phyloP scores from a whole-genome alignment of 2,888 invertebrate species.

The Drosophila koepferae region DNA sequence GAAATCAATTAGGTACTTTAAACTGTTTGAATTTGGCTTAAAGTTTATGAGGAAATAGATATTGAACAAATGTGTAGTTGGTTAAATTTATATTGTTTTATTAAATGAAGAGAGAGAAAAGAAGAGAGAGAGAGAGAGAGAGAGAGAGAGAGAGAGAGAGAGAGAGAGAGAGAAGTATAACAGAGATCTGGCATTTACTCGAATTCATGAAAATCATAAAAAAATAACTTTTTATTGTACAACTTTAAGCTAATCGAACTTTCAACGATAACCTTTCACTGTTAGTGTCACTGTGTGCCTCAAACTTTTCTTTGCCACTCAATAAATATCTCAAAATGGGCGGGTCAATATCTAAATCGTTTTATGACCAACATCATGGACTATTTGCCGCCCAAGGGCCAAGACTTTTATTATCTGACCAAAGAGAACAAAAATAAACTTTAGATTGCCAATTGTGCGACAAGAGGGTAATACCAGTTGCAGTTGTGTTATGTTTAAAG shows the following conservation, averaged over 20 bases:
- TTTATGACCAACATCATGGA: constrained; percentile 62
- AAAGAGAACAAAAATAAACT: constrained; percentile 27
- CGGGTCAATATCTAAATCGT: constrained; percentile 65
- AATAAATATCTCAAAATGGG: constrained; percentile 21
- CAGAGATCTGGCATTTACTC: neutral
- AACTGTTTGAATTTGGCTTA: constrained; percentile 22
- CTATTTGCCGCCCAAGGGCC: constrained; percentile 50
- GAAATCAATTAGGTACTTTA: constrained; percentile 71
- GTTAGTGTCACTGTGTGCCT: neutral
- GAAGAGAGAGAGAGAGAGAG: neutral
- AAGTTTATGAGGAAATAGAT: neutral
- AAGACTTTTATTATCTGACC: constrained; percentile 49
- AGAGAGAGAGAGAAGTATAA: neutral
- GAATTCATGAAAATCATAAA: neutral
- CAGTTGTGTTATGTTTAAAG: neutral
- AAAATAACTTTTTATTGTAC: neutral
- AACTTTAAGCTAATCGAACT: neutral
- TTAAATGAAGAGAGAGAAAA: neutral
- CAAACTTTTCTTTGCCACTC: constrained; percentile 8
- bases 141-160: neutral
- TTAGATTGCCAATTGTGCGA: constrained; percentile 33
- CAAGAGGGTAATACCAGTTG: neutral
- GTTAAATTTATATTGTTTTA: neutral
- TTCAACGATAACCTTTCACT: neutral
- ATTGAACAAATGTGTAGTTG: neutral